Evolutionary conservation across 2,888 invertebrate species (phyloP).

Genomic region (Mythimna pallens): DNA sequence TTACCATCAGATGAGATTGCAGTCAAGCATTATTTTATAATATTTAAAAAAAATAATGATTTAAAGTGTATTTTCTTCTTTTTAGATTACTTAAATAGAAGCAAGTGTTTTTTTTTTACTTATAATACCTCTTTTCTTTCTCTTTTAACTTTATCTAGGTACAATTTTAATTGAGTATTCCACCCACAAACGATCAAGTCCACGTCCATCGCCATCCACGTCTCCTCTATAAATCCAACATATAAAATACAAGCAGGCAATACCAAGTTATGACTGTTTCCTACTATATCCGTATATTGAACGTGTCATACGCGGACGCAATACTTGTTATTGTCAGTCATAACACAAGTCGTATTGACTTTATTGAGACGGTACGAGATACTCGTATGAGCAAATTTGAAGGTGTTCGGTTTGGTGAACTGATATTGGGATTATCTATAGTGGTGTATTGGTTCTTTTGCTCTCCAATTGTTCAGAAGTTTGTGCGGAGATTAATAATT

Average conservation of each 20-base stretch:
- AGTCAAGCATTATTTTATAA: no score
- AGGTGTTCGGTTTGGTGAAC: not conserved
- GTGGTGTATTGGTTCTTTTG: no score
- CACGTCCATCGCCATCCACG: not conserved
- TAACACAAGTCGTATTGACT: constrained; percentile 24
- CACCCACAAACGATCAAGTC: no score
- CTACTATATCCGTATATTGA: constrained; percentile 13
- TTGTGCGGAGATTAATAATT: no score
- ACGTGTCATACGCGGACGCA: constrained; percentile 11
- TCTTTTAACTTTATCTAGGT: not conserved
- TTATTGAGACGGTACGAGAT: constrained; percentile 39
- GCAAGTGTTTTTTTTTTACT: no score
- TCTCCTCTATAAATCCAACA: not conserved
- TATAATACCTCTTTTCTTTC: no score
- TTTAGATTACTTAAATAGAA: no score
- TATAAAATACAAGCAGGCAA: constrained; percentile 25
- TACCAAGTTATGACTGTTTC: constrained; percentile 13
- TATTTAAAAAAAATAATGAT: no score
- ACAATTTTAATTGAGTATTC: not conserved
- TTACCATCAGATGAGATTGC: no score
- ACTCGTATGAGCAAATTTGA: constrained; percentile 12
- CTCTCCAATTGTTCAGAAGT: no score
- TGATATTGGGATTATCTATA: not conserved
- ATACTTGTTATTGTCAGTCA: constrained; percentile 38
- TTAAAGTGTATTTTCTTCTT: no score